Conservation (phyloP, 2,888 invertebrate genomes). For the Xanthorhoe spadicearia region DNA sequence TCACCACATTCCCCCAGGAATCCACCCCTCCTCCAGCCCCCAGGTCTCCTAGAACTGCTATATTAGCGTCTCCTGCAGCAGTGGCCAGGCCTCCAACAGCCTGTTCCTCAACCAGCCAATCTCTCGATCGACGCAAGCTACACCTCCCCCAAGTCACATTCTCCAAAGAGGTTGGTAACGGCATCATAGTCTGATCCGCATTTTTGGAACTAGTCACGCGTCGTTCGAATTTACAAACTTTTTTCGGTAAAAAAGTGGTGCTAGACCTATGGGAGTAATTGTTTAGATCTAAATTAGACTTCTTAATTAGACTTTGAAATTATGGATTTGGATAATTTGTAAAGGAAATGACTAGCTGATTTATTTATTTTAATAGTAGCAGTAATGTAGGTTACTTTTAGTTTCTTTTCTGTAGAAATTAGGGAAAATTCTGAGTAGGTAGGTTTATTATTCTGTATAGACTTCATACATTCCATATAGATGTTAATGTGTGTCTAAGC, state of each 20-base stretch:
- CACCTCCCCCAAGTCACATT: constrained; percentile 93
- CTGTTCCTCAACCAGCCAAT: constrained; percentile 88
- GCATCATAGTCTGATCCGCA: constrained; percentile 89
- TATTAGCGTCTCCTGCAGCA: constrained; percentile 71
- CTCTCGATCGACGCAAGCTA: constrained; percentile 86
- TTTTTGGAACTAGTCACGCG: constrained; percentile 56
- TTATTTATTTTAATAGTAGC: constrained; percentile 1
- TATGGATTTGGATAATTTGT: background rate
- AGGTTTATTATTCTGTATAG: constrained; percentile 55
- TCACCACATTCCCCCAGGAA: constrained; percentile 61
- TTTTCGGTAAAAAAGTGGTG: constrained; percentile 57
- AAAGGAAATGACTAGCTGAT: constrained; percentile 1
- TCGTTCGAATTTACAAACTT: constrained; percentile 46
- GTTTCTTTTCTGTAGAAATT: background rate
- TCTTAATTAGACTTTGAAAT: constrained; percentile 8
- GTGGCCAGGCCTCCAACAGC: constrained; percentile 87
- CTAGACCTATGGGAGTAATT: constrained; percentile 52
- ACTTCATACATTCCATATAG: constrained; percentile 69
- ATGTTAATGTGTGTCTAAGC: constrained; percentile 38
- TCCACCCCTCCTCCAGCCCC: constrained; percentile 76
- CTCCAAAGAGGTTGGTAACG: constrained; percentile 96
- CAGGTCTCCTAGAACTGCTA: constrained; percentile 68
- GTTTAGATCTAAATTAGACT: background rate
- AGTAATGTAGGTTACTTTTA: background rate
- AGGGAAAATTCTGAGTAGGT: background rate